A percentile compares a stretch with the other conserved stretches of the same genome.
phyloP scores from a whole-genome alignment of 2,797 vertebrate genomes.

The Euthynnus affinis region DNA sequence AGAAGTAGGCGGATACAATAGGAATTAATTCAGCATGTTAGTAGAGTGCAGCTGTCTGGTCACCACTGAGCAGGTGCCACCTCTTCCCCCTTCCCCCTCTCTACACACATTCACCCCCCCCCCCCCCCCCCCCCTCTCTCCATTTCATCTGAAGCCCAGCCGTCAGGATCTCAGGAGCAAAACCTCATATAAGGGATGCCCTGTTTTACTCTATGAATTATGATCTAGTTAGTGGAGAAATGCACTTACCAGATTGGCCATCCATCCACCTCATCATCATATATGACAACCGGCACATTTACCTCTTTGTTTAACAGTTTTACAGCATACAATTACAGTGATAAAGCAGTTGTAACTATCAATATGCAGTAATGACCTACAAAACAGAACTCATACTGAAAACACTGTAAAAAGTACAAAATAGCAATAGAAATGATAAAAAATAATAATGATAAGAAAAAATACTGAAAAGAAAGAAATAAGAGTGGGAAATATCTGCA shows the following conservation, averaged over 20 bases:
- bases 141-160: not conserved
- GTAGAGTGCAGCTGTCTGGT: conserved; percentile 65
- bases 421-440: too few relatives aligned
- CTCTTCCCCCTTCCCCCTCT: not conserved
- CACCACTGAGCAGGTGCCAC: conserved; percentile 64
- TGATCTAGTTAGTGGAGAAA: not conserved
- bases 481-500: too few relatives aligned
- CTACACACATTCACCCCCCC: conserved; percentile 15
- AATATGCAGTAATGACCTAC: too few relatives aligned
- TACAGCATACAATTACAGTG: too few relatives aligned
- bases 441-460: too few relatives aligned
- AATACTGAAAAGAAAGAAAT: too few relatives aligned
- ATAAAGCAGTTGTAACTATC: too few relatives aligned
- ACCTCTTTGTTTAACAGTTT: too few relatives aligned
- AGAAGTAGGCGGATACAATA: conserved; percentile 54
- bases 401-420: too few relatives aligned
- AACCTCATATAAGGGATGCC: not conserved
- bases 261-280: too few relatives aligned
- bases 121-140: not conserved
- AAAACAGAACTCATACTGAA: too few relatives aligned
- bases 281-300: too few relatives aligned
- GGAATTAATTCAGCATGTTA: conserved; percentile 67
- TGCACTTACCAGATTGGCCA: not conserved
- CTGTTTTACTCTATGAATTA: not conserved
- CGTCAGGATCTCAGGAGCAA: conserved; percentile 2